phyloP scores from a whole-genome alignment of 1,140 invertebrate genomes.

The Zaprionus africanus region DNA sequence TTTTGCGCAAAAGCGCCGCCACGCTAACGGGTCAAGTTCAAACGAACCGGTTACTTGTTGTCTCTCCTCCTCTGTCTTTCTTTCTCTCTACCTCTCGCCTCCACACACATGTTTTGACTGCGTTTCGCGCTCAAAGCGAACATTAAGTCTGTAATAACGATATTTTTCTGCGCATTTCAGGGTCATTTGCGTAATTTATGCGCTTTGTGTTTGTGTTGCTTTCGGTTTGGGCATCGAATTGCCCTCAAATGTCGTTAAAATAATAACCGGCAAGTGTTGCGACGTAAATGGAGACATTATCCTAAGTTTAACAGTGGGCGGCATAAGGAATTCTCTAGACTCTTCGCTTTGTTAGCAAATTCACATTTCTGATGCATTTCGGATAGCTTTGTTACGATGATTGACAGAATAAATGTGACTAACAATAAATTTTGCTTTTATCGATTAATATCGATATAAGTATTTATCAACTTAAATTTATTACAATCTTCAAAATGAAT shows the following conservation, averaged over 20 bases:
- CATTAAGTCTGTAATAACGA: slow-evolving; percentile 26
- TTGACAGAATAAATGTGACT: no score
- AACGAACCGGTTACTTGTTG: slow-evolving; percentile 37
- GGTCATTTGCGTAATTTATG: slow-evolving; percentile 44
- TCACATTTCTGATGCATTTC: neutral
- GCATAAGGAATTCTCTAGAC: neutral
- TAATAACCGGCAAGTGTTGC: slow-evolving; percentile 34
- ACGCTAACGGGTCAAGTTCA: slow-evolving; percentile 49
- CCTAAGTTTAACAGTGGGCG: neutral
- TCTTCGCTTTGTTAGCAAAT: neutral
- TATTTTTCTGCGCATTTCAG: slow-evolving; percentile 36
- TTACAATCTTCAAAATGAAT: no score
- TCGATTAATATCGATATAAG: no score
- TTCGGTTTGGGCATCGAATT: slow-evolving; percentile 25
- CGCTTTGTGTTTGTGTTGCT: slow-evolving; percentile 5
- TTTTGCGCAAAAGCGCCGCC: slow-evolving; percentile 7
- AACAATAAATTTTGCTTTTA: no score
- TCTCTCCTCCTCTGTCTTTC: neutral
- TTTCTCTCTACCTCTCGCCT: neutral
- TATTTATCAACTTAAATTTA: no score
- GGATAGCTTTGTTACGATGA: neutral
- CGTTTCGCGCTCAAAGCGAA: slow-evolving; percentile 16
- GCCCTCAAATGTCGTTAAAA: slow-evolving; percentile 34
- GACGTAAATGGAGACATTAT: slow-evolving; percentile 31
- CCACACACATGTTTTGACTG: slow-evolving; percentile 1